Base-by-base conservation (phyloP, 1,140 invertebrate genomes). In the Adelges cooleyi region DNA sequence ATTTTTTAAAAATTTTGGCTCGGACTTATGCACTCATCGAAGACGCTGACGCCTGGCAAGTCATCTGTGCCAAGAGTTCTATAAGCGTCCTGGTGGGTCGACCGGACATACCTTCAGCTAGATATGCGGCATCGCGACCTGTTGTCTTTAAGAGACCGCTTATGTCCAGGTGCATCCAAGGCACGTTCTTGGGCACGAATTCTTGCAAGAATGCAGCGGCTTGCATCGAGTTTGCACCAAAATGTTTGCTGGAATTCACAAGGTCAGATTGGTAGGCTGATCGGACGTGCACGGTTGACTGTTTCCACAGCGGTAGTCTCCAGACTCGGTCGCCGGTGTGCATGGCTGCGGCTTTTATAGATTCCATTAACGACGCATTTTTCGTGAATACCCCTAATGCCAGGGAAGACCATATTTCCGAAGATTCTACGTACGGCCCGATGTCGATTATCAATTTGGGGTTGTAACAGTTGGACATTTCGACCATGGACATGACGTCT, bases 61-160 rank as follows among this genome's bases (percentile, higher is more conserved):
- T 66, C 6, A 70, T 72, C 66, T 75, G 67, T 53, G 75, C 73
- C 42, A 90, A 75, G 68, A 91, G 84, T 72, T 90, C 82, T 18
- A 91, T 83, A 1, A 92, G 71, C 4, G 89, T 91, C 69, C 90
- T 79, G 1, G 87, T 89, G 11, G 89, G 89, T 42, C 87, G 77
- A 10, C 89, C 89, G 65, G 85, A 82, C 86, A 89, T 88, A 65
- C 84, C 84, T 72, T 79, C 80, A 25, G 73, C 71, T 27, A 91
- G 73, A 73, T 91, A 90, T 1, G 81, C 75, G 36, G 84, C 80
- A 42, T 86, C 82, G 59, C 62, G 51, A 11, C 69, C 69, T 33
- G 44, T 42, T 62, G 69, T 59, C 3, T 48, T 17, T 78, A 81
- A 80, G 0, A 81, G 78, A 38, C 81, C 80, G 68, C 79, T 80